Evolutionary conservation across 2,113 vertebrate genomes (phyloP).

Genomic region (Halcyon malimbica): DNA sequence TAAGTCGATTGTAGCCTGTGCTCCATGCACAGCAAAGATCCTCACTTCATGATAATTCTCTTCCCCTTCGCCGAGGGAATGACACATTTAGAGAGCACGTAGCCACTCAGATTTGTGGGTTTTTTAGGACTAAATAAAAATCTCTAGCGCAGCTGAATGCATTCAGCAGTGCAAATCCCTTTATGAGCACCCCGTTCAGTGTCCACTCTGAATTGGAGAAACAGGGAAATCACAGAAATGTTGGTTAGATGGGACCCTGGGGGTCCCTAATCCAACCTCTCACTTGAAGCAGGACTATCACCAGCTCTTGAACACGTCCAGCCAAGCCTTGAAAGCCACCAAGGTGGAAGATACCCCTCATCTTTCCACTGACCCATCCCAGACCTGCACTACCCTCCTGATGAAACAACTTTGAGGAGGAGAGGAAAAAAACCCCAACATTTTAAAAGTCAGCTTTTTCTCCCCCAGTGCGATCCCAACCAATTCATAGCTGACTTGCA

Average conservation of each 20-base stretch:
- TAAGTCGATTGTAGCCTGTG: not conserved
- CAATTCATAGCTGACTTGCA: not conserved
- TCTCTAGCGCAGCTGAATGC: not conserved
- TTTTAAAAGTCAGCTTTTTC: not conserved
- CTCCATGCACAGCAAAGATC: not conserved
- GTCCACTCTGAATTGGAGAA: not conserved
- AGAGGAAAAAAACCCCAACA: too few relatives aligned
- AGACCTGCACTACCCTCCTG: not conserved
- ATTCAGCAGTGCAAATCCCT: slow-evolving; percentile 2
- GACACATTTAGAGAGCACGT: slow-evolving; percentile 24
- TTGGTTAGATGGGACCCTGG: not conserved
- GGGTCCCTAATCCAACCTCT: not conserved
- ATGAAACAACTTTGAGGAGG: not conserved
- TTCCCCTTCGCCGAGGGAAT: not conserved
- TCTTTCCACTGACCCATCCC: not conserved
- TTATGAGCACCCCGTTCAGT: slow-evolving; percentile 3
- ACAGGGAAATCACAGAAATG: not conserved
- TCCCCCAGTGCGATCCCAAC: not conserved
- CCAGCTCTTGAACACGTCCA: not conserved
- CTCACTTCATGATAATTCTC: not conserved
- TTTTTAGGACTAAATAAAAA: slow-evolving; percentile 55
- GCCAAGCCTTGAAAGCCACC: not conserved
- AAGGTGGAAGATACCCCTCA: not conserved
- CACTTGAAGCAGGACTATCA: not conserved
- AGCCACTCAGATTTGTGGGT: slow-evolving; percentile 31